phyloP scores from a whole-genome alignment of 2,888 invertebrate genomes.

The Candidula unifasciata region DNA sequence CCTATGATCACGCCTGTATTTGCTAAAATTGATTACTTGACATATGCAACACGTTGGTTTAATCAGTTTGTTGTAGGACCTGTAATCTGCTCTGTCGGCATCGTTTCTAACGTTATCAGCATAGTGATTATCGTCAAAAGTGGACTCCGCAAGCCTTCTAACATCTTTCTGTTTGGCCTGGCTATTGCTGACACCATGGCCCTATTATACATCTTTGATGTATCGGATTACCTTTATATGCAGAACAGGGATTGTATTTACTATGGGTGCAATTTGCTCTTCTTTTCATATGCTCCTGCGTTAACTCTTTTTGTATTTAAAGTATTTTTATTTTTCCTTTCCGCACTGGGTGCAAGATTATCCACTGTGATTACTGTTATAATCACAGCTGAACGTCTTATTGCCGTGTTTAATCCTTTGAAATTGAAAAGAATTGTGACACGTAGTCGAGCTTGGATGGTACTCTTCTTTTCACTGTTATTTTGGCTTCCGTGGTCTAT shows the following conservation, averaged over 20 bases:
- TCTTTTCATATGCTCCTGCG: background rate
- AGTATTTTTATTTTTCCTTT: background rate
- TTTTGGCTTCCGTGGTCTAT: slow-evolving; percentile 13
- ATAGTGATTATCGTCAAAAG: background rate
- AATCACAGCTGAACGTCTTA: background rate
- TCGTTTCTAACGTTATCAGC: background rate
- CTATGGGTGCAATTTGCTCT: background rate
- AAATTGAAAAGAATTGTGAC: background rate
- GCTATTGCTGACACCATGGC: background rate
- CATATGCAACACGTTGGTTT: background rate
- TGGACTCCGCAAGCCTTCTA: background rate
- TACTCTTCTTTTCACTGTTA: background rate
- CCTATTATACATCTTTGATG: background rate
- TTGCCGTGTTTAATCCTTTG: slow-evolving; percentile 7
- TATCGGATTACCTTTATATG: background rate
- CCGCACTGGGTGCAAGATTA: background rate
- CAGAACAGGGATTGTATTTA: background rate
- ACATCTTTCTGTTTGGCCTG: background rate
- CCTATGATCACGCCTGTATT: too few species aligned
- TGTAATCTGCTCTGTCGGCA: background rate
- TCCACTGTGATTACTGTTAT: background rate
- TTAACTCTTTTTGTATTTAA: background rate
- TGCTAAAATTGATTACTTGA: too few species aligned
- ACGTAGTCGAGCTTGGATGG: background rate
- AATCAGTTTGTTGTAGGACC: background rate